Conservation (phyloP, 2,113 vertebrate genomes). For the Myanophis thanlyinensis region DNA sequence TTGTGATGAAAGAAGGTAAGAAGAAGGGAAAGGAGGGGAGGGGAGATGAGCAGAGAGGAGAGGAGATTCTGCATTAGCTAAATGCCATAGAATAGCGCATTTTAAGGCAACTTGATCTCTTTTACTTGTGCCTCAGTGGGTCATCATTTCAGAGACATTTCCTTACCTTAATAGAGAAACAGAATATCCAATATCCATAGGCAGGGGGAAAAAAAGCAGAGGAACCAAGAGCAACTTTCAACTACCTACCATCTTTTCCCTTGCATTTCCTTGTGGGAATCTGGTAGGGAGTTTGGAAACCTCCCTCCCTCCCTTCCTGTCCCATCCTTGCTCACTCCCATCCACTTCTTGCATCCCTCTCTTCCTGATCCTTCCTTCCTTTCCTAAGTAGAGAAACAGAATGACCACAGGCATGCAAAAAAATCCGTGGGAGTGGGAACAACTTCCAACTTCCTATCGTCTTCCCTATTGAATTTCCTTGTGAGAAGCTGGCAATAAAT, state of each 20-base stretch:
- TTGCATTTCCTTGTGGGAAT: background rate
- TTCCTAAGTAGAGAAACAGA: background rate
- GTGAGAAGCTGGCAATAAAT: background rate
- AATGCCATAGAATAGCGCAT: background rate
- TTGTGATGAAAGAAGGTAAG: background rate
- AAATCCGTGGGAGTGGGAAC: background rate
- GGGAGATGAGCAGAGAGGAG: accelerated
- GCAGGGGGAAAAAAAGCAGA: background rate
- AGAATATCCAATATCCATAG: background rate
- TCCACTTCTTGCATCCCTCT: no score
- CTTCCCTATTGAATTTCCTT: background rate
- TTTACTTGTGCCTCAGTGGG: background rate
- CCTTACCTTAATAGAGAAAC: background rate
- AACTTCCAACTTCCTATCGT: background rate
- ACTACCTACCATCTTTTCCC: background rate
- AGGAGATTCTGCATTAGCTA: background rate
- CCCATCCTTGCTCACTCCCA: no score
- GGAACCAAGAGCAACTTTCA: background rate
- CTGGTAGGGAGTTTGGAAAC: background rate
- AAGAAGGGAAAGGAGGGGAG: no score
- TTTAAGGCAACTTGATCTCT: background rate
- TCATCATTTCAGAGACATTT: no score
- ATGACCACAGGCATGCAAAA: background rate
- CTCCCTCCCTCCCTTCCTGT: no score
- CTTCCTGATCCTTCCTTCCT: background rate